phyloP scores from a whole-genome alignment of 2,113 vertebrate species.

The Leucoraja erinaceus region DNA sequence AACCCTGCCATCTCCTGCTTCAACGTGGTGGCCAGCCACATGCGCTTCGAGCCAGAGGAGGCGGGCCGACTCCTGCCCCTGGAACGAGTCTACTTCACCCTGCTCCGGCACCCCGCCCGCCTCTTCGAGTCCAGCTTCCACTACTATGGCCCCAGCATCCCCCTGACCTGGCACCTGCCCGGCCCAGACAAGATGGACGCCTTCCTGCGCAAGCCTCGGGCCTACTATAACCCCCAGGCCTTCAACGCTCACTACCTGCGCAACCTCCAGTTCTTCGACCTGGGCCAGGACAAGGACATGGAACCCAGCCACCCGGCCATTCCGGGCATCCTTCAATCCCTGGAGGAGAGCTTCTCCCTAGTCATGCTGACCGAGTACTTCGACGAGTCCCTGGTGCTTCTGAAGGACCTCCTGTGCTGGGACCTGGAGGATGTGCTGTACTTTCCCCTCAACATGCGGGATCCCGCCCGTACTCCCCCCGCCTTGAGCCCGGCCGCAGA shows the following conservation, averaged over 20 bases:
- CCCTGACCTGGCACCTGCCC: constrained; percentile 67
- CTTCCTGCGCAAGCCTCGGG: not conserved
- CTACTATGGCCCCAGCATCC: constrained; percentile 73
- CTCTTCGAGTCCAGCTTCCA: constrained; percentile 83
- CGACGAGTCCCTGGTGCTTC: constrained; percentile 27
- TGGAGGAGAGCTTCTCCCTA: not conserved
- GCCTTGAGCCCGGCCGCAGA: constrained; percentile 43
- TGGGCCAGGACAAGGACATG: constrained; percentile 70
- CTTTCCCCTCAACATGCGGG: constrained; percentile 4
- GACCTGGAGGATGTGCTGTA: constrained; percentile 18
- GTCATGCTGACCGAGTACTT: constrained; percentile 37
- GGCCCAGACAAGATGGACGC: constrained; percentile 50
- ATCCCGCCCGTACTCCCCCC: too few species aligned
- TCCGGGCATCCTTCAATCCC: not conserved
- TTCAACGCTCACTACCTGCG: constrained; percentile 69
- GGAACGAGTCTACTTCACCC: not conserved
- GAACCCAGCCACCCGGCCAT: constrained; percentile 46
- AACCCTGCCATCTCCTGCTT: constrained; percentile 40
- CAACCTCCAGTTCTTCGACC: constrained; percentile 73
- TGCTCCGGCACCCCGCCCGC: constrained; percentile 42
- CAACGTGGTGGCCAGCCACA: constrained; percentile 23
- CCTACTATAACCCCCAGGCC: constrained; percentile 66
- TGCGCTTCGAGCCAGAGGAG: constrained; percentile 18
- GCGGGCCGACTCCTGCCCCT: not conserved
- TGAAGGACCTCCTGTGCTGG: constrained; percentile 36